Percentiles rank a stretch among this genome's conserved stretches.
phyloP scores from a whole-genome alignment of 2,113 vertebrate species.

The Poeciliopsis prolifica region DNA sequence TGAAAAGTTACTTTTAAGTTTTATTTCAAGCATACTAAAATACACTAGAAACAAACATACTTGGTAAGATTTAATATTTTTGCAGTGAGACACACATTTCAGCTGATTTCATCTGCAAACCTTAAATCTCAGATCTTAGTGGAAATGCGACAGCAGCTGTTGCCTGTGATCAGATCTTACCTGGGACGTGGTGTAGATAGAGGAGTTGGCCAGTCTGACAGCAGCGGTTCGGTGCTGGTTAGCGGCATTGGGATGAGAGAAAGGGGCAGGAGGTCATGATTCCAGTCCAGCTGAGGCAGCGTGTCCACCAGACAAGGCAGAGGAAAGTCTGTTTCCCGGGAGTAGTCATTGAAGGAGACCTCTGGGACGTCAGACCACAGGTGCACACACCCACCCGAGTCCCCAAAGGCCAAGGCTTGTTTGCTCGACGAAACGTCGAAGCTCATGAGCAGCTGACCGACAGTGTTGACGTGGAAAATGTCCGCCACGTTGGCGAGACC shows the following conservation, averaged over 20 bases:
- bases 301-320: constrained; percentile 93
- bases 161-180: constrained; percentile 64
- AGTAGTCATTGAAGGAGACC: constrained; percentile 92
- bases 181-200: constrained; percentile 87
- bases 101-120: neutral
- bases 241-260: constrained; percentile 93
- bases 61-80: too few species aligned
- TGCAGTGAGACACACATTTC: neutral
- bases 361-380: constrained; percentile 94
- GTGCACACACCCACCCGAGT: constrained; percentile 94
- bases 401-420: constrained; percentile 93
- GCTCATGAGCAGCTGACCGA: constrained; percentile 95
- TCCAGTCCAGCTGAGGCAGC: constrained; percentile 94
- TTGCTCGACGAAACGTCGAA: constrained; percentile 96
- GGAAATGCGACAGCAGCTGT: neutral
- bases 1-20: too few species aligned
- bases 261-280: constrained; percentile 92
- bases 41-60: too few species aligned
- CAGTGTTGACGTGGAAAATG: constrained; percentile 95
- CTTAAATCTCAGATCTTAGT: neutral
- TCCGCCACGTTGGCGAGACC: constrained; percentile 94
- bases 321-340: constrained; percentile 94
- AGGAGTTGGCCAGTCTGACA: constrained; percentile 91
- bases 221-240: constrained; percentile 84
- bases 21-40: too few species aligned